These are phyloP conservation scores for Meleagris gallopavo DNA, from an alignment of 2,113 vertebrate genomes.

Conservation along the genomic window DNA sequence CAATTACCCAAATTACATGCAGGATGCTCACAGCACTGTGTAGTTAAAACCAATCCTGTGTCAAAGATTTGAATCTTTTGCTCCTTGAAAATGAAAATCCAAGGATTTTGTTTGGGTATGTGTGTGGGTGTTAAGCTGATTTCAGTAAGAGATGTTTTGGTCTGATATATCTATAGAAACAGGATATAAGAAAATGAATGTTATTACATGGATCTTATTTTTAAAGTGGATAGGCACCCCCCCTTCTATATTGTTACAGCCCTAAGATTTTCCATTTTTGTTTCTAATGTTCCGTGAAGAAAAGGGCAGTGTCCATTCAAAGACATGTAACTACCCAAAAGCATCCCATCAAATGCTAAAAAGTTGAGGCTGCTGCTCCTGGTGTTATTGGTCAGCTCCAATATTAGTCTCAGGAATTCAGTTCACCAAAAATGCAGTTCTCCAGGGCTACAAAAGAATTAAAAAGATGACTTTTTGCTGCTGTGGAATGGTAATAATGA, in stretches of 20 bases:
- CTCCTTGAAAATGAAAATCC: not conserved
- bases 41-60: not conserved
- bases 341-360: conserved; percentile 23
- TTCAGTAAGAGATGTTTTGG: conserved; percentile 27
- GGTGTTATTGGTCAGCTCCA: conserved; percentile 53
- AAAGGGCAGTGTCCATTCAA: conserved; percentile 42
- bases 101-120: not conserved
- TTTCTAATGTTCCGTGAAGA: conserved; percentile 46
- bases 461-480: conserved; percentile 46
- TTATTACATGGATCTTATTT: not conserved
- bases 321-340: conserved; percentile 44
- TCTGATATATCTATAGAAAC: conserved; percentile 2
- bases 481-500: conserved; percentile 6
- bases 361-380: conserved; percentile 53
- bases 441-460: conserved; percentile 46
- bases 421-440: conserved; percentile 34
- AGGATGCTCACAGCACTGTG: rapidly evolving
- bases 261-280: conserved; percentile 28
- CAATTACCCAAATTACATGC: not conserved
- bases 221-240: conserved; percentile 5
- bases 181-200: conserved; percentile 6
- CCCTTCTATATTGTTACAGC: conserved; percentile 16
- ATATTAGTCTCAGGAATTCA: conserved; percentile 49
- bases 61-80: not conserved
- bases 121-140: not conserved